Evolutionary conservation across 1,140 invertebrate genomes (phyloP), one percentile per base, ranked within the genome.

Genomic region (Campodea augens): DNA sequence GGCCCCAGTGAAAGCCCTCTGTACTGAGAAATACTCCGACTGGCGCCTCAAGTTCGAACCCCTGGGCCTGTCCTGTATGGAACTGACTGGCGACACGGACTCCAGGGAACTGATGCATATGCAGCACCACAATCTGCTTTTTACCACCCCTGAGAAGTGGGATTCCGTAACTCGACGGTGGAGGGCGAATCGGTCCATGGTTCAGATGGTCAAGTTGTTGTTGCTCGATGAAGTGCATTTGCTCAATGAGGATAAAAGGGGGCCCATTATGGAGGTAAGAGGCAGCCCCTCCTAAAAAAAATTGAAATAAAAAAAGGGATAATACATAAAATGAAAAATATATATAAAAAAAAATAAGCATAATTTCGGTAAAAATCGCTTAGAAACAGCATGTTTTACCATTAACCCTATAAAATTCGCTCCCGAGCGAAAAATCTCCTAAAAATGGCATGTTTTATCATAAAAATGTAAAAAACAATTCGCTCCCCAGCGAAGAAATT

Each of bases 141-240:
- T 84, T 48, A 83, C 82, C 12, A 88, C 83, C 3, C 82, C 83
- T 5, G 82, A 86, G 60, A 86, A 86, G 64, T 86, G 80, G 80
- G 82, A 87, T 57, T 75, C 75, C 45, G 55, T 85, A 37, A 85
- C 80, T 0, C 65, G 81, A 48, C 68, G 70, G 49, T 83, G 77
- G 76, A 71, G 67, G 51, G 73, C 78, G 49, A 70, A 78, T 51
- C 65, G 61, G 46, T 55, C 61, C 27, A 51, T 81, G 19, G 68
- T 82, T 20, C 62, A 73, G 50, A 57, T 68, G 1, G 66, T 84
- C 7, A 73, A 73, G 51, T 60, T 88, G 4, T 75, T 88, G 54
- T 63, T 86, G n/a, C 77, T 88, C 44, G 83, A 88, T 62, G 83
- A 87, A 63, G 59, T 76, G 5, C 81, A 85, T 60, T 67, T 81